phyloP scores from a whole-genome alignment of 2,113 vertebrate genomes.

The Mormyrus iriodes region DNA sequence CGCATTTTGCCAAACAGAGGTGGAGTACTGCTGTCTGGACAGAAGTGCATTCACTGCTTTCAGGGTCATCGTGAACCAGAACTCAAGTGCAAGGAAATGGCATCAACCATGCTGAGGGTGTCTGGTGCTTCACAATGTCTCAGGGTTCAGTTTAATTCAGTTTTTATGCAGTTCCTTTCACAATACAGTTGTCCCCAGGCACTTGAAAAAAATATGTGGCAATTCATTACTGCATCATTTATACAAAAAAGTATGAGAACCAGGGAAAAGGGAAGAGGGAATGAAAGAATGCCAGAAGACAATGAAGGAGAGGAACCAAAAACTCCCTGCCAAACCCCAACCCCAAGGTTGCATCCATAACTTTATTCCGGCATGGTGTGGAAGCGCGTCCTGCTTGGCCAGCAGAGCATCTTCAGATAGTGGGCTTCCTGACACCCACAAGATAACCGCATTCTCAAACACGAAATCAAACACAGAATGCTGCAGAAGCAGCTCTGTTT shows the following conservation, averaged over 20 bases:
- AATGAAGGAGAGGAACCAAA: neutral
- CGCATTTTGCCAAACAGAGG: neutral
- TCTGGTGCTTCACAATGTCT: neutral
- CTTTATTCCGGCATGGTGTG: neutral
- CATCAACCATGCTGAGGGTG: neutral
- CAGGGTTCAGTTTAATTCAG: neutral
- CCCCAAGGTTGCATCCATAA: neutral
- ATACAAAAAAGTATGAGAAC: neutral
- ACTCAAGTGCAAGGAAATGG: neutral
- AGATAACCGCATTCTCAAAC: neutral
- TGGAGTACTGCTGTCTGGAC: neutral
- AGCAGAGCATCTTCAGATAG: neutral
- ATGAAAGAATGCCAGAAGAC: neutral
- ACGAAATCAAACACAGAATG: neutral
- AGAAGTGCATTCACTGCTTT: slow-evolving; percentile 10
- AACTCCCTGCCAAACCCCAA: neutral
- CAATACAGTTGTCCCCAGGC: neutral
- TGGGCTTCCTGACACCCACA: neutral
- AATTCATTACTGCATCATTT: neutral
- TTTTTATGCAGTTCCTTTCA: neutral
- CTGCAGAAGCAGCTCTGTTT: neutral
- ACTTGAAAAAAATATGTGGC: neutral
- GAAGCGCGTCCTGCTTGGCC: neutral
- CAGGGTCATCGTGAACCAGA: neutral
- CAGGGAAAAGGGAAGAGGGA: neutral